phyloP scores from a whole-genome alignment of 2,888 invertebrate species.

The Ctenicera cuprea region DNA sequence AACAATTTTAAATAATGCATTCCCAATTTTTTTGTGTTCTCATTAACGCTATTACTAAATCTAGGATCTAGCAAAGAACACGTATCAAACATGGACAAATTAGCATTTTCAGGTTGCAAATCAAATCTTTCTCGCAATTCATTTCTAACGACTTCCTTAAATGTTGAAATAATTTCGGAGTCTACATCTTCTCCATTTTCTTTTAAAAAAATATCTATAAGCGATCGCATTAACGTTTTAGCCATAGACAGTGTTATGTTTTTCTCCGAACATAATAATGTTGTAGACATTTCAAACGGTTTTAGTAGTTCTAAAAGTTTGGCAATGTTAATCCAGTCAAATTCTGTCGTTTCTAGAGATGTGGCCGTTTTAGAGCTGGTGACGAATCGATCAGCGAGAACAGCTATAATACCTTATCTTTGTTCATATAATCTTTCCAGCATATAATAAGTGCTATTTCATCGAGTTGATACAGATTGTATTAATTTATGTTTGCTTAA shows the following conservation, averaged over 20 bases:
- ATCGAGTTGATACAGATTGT: neutral
- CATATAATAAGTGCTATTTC: neutral
- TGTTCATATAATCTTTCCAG: neutral
- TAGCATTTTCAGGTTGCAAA: neutral
- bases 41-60: neutral
- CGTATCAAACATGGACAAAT: neutral
- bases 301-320: neutral
- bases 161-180: neutral
- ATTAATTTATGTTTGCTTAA: neutral
- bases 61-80: no score
- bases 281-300: conserved; percentile 2
- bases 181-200: neutral
- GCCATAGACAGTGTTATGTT: neutral
- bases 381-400: neutral
- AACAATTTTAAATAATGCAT: no score
- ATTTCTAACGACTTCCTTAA: neutral
- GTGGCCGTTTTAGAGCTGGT: neutral
- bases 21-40: neutral
- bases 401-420: neutral
- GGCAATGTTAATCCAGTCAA: neutral
- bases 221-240: neutral
- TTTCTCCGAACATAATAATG: neutral
- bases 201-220: conserved; percentile 10
- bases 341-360: neutral
- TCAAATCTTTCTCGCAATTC: neutral